Evolutionary conservation across 2,797 vertebrate species (phyloP).

Genomic region (Halcyon chelicuti): DNA sequence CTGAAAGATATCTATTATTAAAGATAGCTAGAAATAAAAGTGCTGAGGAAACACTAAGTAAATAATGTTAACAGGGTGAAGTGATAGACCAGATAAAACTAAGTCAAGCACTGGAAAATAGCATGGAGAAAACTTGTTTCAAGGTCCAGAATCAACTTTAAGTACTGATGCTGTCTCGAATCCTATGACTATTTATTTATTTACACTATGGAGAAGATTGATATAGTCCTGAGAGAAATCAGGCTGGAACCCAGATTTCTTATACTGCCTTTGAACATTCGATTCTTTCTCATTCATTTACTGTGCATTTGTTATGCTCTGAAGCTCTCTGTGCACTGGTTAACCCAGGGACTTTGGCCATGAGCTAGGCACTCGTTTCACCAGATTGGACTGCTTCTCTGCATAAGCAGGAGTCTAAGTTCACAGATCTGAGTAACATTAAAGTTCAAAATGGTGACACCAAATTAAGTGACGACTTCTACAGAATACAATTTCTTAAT

Average conservation of each 20-base stretch:
- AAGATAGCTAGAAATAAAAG: conserved; percentile 44
- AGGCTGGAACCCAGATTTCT: neutral
- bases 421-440: neutral
- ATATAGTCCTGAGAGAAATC: neutral
- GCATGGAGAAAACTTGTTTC: neutral
- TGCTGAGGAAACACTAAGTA: conserved; percentile 23
- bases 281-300: neutral
- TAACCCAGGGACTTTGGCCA: neutral
- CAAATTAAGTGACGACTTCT: neutral
- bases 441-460: neutral
- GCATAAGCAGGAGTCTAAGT: neutral
- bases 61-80: conserved; percentile 29
- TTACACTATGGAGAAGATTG: neutral
- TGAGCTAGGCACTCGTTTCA: neutral
- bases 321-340: neutral
- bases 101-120: neutral
- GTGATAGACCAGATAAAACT: neutral
- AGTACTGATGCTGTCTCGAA: neutral
- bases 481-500: neutral
- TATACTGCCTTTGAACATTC: neutral
- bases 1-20: conserved; percentile 47
- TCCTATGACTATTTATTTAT: neutral
- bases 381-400: neutral
- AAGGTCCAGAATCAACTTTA: neutral
- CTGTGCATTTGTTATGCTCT: neutral